phyloP scores from a whole-genome alignment of 2,888 invertebrate species.

The Diloba caeruleocephala region DNA sequence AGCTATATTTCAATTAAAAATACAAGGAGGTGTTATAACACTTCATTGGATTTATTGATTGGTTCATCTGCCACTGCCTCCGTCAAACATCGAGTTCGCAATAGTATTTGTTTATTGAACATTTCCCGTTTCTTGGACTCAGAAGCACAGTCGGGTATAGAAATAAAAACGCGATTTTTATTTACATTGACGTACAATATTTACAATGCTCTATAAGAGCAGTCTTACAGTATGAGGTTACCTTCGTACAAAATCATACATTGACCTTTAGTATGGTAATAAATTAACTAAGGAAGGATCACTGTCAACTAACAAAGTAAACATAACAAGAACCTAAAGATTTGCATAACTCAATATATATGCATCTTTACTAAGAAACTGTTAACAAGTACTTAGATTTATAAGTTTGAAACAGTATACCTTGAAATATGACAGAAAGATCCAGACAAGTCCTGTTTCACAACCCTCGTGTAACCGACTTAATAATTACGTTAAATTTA shows the following conservation, averaged over 20 bases:
- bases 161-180: slow-evolving; percentile 35
- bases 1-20: no score
- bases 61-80: no score
- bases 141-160: slow-evolving; percentile 20
- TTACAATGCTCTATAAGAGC: slow-evolving; percentile 68
- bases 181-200: slow-evolving; percentile 52
- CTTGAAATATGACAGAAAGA: slow-evolving; percentile 16
- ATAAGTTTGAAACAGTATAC: slow-evolving; percentile 40
- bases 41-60: no score
- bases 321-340: slow-evolving; percentile 32
- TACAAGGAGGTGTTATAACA: no score
- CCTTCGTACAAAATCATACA: slow-evolving; percentile 40
- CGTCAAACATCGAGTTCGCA: background rate
- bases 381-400: slow-evolving; percentile 43
- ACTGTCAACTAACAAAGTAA: slow-evolving; percentile 24
- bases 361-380: slow-evolving; percentile 36
- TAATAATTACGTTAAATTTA: background rate
- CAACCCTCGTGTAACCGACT: slow-evolving; percentile 23
- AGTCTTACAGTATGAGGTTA: slow-evolving; percentile 52
- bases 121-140: background rate
- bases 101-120: background rate
- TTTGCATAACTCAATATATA: slow-evolving; percentile 32
- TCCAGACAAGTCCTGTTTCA: slow-evolving; percentile 42
- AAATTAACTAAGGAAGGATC: slow-evolving; percentile 35
- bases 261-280: slow-evolving; percentile 29